Conservation (phyloP, 2,888 invertebrate species). For the Ditylenchus weischeri region DNA sequence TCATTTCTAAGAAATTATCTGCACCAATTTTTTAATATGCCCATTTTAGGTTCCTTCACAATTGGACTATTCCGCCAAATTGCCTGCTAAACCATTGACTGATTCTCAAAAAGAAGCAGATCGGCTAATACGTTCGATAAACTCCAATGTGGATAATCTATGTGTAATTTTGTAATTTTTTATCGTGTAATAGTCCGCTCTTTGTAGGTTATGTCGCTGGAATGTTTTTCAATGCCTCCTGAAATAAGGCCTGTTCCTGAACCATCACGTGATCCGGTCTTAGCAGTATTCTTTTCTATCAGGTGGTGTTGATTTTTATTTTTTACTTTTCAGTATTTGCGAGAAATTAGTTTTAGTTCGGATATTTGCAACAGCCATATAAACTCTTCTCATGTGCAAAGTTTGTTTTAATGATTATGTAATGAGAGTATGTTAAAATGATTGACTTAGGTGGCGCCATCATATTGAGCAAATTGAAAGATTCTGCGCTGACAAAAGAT, state of each 20-base stretch:
- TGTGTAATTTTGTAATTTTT: slow-evolving; percentile 7
- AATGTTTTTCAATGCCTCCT: slow-evolving; percentile 20
- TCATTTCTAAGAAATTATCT: background rate
- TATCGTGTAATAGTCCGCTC: too few relatives aligned
- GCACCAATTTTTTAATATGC: background rate
- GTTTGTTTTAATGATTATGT: too few relatives aligned
- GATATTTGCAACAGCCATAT: too few relatives aligned
- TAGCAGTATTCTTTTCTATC: slow-evolving; percentile 16
- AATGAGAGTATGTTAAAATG: too few relatives aligned
- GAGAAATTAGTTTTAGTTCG: too few relatives aligned
- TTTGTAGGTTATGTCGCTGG: slow-evolving; percentile 21
- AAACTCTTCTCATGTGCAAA: too few relatives aligned
- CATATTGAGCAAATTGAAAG: background rate
- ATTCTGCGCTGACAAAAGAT: background rate
- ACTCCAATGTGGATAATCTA: slow-evolving; percentile 21
- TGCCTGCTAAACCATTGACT: background rate
- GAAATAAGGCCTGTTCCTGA: slow-evolving; percentile 12
- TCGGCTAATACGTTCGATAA: slow-evolving; percentile 8
- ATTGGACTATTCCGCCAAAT: background rate
- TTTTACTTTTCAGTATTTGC: too few relatives aligned
- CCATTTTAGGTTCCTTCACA: slow-evolving; percentile 3
- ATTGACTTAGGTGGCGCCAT: too few relatives aligned
- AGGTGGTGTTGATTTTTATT: too few relatives aligned
- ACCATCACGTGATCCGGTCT: slow-evolving; percentile 16
- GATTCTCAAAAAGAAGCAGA: background rate